These are phyloP conservation scores for Harpalus rufipes DNA, from an alignment of 2,888 invertebrate genomes.

Conservation along the genomic window DNA sequence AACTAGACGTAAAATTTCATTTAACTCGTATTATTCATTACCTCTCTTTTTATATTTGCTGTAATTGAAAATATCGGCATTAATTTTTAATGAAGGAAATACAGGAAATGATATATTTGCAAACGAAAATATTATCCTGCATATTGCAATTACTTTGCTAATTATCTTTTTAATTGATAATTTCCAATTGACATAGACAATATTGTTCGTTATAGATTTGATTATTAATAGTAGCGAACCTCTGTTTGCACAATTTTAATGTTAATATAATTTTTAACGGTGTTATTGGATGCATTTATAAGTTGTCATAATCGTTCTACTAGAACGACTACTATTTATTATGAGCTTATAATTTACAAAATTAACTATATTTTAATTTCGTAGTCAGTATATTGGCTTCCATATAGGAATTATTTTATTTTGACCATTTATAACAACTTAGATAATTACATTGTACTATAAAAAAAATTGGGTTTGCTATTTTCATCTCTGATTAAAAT, in stretches of 20 bases:
- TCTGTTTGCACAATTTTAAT: no score
- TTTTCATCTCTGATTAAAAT: no score
- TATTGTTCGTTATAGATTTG: slow-evolving; percentile 4
- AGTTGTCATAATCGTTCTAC: no score
- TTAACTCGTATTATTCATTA: neutral
- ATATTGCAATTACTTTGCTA: slow-evolving; percentile 33
- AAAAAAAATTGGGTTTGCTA: no score
- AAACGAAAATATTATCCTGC: neutral
- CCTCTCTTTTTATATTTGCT: neutral
- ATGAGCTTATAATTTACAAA: no score
- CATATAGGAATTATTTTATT: no score
- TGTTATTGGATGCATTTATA: neutral
- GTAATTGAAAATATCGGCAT: slow-evolving; percentile 1
- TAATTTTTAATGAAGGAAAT: slow-evolving; percentile 1
- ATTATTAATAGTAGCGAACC: neutral
- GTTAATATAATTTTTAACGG: neutral
- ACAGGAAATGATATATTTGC: slow-evolving; percentile 8
- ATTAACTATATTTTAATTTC: no score
- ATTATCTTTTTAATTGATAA: slow-evolving; percentile 27
- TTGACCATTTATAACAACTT: no score
- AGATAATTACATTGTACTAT: no score
- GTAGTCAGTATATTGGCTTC: no score
- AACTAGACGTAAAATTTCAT: no score
- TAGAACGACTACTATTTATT: no score
- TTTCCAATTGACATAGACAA: slow-evolving; percentile 1